Conservation (phyloP, 2,113 vertebrate genomes). For the Mirza zaza region DNA sequence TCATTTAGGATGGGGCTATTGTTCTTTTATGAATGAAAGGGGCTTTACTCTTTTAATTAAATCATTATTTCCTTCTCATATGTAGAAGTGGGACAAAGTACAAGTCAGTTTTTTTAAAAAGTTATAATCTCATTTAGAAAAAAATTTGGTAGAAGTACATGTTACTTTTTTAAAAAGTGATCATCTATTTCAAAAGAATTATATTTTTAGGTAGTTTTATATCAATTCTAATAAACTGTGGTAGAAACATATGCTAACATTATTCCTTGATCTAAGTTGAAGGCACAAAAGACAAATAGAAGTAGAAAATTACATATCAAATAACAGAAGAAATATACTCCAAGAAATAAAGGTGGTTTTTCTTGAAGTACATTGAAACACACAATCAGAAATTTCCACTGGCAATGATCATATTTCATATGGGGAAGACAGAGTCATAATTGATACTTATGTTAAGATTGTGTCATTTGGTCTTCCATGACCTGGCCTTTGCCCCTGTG, state of each 20-base stretch:
- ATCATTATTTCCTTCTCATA: slow-evolving; percentile 21
- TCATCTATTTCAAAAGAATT: not conserved
- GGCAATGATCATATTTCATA: not conserved
- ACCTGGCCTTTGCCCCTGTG: not conserved
- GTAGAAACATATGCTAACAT: not conserved
- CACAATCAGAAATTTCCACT: not conserved
- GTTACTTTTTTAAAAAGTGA: not conserved
- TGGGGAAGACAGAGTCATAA: not conserved
- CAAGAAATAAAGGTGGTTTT: not conserved
- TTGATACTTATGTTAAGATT: not conserved
- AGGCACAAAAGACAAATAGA: not conserved
- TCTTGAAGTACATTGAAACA: not conserved
- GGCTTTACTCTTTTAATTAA: not conserved
- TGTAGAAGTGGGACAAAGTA: not conserved
- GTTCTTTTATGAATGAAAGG: not conserved
- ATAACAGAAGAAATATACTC: not conserved
- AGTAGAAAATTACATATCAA: not conserved
- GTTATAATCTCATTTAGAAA: not conserved
- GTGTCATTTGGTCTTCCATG: not conserved
- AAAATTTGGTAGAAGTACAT: not conserved
- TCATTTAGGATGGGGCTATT: not conserved
- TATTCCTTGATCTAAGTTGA: not conserved
- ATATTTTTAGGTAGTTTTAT: not conserved
- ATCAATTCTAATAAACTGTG: not conserved
- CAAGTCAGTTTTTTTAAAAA: not conserved